Conservation (phyloP, 2,888 invertebrate genomes). For the Palloptera scutellata region DNA sequence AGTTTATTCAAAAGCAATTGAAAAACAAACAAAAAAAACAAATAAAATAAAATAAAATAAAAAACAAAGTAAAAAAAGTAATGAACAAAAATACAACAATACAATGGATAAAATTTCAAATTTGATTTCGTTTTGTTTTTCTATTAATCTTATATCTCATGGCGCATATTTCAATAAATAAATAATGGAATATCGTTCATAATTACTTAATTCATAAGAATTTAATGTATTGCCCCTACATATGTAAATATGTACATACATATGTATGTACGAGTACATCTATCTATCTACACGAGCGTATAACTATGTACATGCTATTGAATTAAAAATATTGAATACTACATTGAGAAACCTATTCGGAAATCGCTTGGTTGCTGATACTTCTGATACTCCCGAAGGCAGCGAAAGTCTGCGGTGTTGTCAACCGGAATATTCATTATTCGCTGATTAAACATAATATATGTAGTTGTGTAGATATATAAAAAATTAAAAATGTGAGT, state of each 20-base stretch:
- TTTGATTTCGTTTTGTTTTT: no score
- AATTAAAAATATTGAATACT: no score
- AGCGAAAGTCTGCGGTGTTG: slow-evolving; percentile 24
- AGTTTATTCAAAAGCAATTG: slow-evolving; percentile 28
- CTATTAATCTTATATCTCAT: no score
- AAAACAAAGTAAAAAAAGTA: slow-evolving; percentile 17
- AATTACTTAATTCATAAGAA: no score
- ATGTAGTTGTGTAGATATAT: background rate
- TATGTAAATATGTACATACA: no score
- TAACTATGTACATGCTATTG: no score
- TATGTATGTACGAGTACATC: no score
- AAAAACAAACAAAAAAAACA: slow-evolving; percentile 15
- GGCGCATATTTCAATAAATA: no score
- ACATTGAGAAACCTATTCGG: slow-evolving; percentile 10
- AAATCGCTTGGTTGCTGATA: background rate
- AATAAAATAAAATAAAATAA: slow-evolving; percentile 5
- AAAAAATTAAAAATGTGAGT: slow-evolving; percentile 25
- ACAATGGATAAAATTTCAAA: no score
- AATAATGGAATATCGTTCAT: no score
- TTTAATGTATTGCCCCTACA: no score
- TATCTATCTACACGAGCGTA: no score
- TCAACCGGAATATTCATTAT: slow-evolving; percentile 37
- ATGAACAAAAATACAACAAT: background rate
- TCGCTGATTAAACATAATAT: slow-evolving; percentile 33
- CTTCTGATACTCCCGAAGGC: background rate